These are phyloP conservation scores for Dasyurus viverrinus DNA, from an alignment of 2,113 vertebrate genomes.

Conservation along the genomic window DNA sequence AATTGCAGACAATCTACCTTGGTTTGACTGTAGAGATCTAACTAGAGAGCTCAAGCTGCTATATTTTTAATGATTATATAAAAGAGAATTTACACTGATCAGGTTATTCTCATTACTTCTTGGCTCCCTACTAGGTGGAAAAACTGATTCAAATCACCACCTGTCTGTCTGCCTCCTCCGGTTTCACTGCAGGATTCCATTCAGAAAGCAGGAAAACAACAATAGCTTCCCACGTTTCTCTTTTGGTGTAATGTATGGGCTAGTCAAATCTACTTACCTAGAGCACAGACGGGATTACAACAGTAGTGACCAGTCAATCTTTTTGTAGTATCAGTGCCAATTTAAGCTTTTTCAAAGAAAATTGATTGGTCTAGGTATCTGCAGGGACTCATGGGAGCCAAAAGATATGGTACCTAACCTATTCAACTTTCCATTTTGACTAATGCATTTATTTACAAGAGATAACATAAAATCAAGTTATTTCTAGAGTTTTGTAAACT, in stretches of 20 bases:
- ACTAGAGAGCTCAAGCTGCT: not conserved
- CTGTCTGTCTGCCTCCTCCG: not conserved
- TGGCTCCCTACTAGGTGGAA: constrained; percentile 20
- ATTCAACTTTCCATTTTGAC: constrained; percentile 18
- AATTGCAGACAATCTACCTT: not conserved
- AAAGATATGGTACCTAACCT: constrained; percentile 46
- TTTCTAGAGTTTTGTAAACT: constrained; percentile 52
- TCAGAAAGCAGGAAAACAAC: constrained; percentile 52
- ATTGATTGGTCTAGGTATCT: constrained; percentile 58
- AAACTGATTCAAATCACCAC: constrained; percentile 1
- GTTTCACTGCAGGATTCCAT: constrained; percentile 39
- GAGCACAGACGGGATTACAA: constrained; percentile 48
- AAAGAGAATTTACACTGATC: not conserved
- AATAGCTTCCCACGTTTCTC: constrained; percentile 39
- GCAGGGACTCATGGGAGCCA: constrained; percentile 48
- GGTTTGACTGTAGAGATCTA: not conserved
- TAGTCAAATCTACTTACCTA: constrained; percentile 58
- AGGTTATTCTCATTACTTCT: not conserved
- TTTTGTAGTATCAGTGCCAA: constrained; percentile 39
- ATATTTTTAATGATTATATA: not conserved
- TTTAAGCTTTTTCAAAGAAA: constrained; percentile 65
- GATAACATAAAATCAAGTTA: constrained; percentile 17
- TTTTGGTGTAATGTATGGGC: constrained; percentile 36
- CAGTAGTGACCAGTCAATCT: constrained; percentile 42
- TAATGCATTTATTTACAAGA: constrained; percentile 47